Conservation (phyloP, 2,797 vertebrate species). For the Erethizon dorsatum region DNA sequence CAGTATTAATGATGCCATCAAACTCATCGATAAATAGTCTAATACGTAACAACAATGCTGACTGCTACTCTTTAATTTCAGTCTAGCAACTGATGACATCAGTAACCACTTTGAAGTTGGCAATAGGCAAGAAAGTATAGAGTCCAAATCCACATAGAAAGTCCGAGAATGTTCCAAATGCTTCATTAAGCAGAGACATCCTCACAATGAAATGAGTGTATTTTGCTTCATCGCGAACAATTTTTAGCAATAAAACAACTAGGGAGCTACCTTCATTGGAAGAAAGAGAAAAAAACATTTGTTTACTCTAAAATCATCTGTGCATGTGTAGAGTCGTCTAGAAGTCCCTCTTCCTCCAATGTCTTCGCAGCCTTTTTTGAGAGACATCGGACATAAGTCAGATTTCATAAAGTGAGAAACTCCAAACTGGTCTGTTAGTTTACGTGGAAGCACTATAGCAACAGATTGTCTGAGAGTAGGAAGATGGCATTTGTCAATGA, state of each 20-base stretch:
- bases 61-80: conserved; percentile 30
- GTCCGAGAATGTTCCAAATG: not conserved
- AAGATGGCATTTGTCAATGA: not conserved
- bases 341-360: not conserved
- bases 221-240: not conserved
- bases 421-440: not conserved
- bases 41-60: not conserved
- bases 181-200: not conserved
- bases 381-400: not conserved
- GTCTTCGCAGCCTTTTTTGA: not conserved
- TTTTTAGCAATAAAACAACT: not conserved
- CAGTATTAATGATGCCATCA: not conserved
- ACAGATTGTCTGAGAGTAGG: not conserved
- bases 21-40: not conserved
- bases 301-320: not conserved
- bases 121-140: not conserved
- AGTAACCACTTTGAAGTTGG: not conserved
- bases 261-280: not conserved
- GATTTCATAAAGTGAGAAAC: not conserved
- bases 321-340: not conserved
- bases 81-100: not conserved
- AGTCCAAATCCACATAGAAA: not conserved
- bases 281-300: conserved; percentile 38
- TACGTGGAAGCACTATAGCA: not conserved
- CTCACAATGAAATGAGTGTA: not conserved